Conservation (phyloP, 2,888 invertebrate species). For the Phaonia tiefii region DNA sequence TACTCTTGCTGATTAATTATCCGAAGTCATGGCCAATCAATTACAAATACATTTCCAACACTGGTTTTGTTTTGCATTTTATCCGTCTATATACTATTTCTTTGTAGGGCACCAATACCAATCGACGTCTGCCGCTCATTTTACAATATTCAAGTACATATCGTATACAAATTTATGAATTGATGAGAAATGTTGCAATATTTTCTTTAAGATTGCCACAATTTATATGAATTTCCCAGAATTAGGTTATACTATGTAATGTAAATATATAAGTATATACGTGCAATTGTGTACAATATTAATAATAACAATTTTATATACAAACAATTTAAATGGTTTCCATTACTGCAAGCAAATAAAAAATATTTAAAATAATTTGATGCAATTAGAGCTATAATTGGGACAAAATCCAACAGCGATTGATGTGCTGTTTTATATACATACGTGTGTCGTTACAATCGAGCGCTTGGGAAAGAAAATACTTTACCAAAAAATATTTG, state of each 20-base stretch:
- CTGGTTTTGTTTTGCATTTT: too few species aligned
- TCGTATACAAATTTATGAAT: constrained; percentile 7
- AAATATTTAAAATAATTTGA: constrained; percentile 1
- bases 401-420: too few species aligned
- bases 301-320: constrained; percentile 12
- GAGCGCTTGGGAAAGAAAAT: too few species aligned
- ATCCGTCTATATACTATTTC: too few species aligned
- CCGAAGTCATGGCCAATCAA: too few species aligned
- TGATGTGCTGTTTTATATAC: too few species aligned
- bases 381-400: neutral
- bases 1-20: too few species aligned
- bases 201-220: constrained; percentile 42
- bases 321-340: constrained; percentile 23
- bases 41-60: too few species aligned
- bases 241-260: neutral
- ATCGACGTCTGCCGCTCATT: constrained; percentile 4
- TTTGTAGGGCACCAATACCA: too few species aligned
- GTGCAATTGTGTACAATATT: neutral
- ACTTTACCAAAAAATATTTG: too few species aligned
- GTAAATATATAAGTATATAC: neutral
- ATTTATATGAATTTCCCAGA: constrained; percentile 46
- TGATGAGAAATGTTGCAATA: constrained; percentile 57
- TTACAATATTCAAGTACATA: constrained; percentile 33
- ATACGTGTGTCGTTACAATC: neutral
- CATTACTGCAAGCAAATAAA: neutral